Evolutionary conservation across 2,113 vertebrate genomes (phyloP).

Genomic region (Campylomormyrus numenius): DNA sequence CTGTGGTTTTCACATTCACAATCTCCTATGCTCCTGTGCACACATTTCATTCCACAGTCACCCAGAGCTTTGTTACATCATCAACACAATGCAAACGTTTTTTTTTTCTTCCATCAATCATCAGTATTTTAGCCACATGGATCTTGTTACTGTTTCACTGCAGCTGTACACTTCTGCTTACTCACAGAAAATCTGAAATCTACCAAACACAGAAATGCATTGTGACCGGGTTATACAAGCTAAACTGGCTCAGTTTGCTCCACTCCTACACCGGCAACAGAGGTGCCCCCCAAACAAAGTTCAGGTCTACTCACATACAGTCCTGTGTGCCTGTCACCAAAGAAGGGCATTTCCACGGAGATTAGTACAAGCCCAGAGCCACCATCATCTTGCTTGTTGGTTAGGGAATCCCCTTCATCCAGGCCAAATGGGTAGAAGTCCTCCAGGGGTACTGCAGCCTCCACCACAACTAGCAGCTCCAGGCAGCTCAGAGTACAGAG

Average conservation of each 20-base stretch:
- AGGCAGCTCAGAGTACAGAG: constrained; percentile 54
- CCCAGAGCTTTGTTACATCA: background rate
- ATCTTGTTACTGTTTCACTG: background rate
- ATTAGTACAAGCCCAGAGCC: constrained; percentile 84
- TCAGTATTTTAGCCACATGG: background rate
- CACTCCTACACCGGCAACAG: background rate
- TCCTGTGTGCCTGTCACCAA: constrained; percentile 80
- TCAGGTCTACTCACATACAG: constrained; percentile 85
- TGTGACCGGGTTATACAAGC: background rate
- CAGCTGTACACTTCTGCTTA: constrained; percentile 36
- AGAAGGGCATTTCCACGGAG: constrained; percentile 84
- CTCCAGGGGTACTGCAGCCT: constrained; percentile 67
- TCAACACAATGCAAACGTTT: background rate
- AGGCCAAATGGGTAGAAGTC: constrained; percentile 88
- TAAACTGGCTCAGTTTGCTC: background rate
- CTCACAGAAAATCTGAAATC: background rate
- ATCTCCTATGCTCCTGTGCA: constrained; percentile 22
- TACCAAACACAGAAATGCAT: background rate
- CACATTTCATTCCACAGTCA: constrained; percentile 13
- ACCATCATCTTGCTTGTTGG: constrained; percentile 85
- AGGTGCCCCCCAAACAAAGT: background rate
- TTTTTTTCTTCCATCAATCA: background rate
- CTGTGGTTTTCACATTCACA: constrained; percentile 41
- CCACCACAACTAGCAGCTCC: constrained; percentile 45
- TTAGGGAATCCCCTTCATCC: constrained; percentile 66